A percentile compares a stretch with the other conserved stretches of the same genome.
phyloP scores from a whole-genome alignment of 2,113 vertebrate species.

The Sardina pilchardus region DNA sequence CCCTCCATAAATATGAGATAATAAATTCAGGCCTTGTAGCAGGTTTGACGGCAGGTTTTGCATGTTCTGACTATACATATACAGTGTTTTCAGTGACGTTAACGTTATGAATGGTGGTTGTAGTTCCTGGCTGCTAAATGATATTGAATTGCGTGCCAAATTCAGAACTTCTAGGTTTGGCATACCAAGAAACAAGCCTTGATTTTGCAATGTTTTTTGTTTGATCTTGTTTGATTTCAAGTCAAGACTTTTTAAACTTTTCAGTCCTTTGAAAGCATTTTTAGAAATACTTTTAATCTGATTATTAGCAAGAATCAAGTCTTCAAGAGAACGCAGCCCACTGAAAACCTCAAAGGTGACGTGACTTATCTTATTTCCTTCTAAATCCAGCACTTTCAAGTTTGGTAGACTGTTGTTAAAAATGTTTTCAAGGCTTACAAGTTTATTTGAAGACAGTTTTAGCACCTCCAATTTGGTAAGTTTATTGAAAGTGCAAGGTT shows the following conservation, averaged over 20 bases:
- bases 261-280: conserved; percentile 54
- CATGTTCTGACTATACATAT: conserved; percentile 50
- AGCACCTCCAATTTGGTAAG: conserved; percentile 54
- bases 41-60: conserved; percentile 56
- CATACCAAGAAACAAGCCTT: conserved; percentile 45
- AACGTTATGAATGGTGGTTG: conserved; percentile 57
- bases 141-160: conserved; percentile 60
- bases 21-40: conserved; percentile 65
- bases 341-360: conserved; percentile 31
- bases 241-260: conserved; percentile 37
- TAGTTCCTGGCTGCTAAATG: conserved; percentile 15
- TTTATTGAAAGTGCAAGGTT: conserved; percentile 51
- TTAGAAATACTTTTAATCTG: conserved; percentile 36
- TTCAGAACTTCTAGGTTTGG: conserved; percentile 51
- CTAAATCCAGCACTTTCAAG: conserved; percentile 51
- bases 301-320: conserved; percentile 58
- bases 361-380: conserved; percentile 53
- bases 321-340: conserved; percentile 44
- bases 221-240: conserved; percentile 45
- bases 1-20: conserved; percentile 47
- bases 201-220: accelerated
- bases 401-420: conserved; percentile 55
- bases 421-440: conserved; percentile 43
- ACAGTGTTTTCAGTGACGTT: conserved; percentile 50
- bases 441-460: conserved; percentile 47